These are phyloP conservation scores for Chloroceryle aenea DNA, from an alignment of 2,113 vertebrate species.

Conservation along the genomic window DNA sequence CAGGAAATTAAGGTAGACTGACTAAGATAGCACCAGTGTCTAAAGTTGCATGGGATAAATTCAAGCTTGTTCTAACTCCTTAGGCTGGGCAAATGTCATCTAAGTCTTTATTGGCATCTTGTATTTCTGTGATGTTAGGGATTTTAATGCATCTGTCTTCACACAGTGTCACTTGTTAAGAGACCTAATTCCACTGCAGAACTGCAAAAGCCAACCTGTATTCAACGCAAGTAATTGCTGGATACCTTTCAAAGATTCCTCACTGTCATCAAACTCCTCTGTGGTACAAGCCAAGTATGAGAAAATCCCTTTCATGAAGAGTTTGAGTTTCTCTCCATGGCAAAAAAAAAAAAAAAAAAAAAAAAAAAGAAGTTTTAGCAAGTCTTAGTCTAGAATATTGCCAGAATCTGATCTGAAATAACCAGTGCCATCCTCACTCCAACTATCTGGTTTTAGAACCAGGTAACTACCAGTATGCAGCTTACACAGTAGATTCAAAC, in stretches of 20 bases:
- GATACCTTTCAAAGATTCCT: not conserved
- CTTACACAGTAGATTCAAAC: not conserved
- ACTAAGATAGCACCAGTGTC: not conserved
- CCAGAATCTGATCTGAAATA: not conserved
- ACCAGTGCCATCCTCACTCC: not conserved
- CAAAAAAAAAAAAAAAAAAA: not conserved
- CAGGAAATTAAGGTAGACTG: not conserved
- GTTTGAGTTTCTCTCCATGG: not conserved
- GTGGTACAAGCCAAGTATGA: not conserved
- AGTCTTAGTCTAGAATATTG: not conserved
- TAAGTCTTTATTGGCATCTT: not conserved
- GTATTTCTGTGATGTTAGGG: not conserved
- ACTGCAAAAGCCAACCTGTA: not conserved
- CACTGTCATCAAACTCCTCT: not conserved
- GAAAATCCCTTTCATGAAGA: not conserved
- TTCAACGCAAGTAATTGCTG: not conserved
- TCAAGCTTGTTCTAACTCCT: not conserved
- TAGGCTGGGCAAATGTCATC: not conserved
- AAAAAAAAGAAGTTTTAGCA: not conserved
- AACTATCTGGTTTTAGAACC: not conserved
- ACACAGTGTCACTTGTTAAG: not conserved
- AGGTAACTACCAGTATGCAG: not conserved
- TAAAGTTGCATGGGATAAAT: not conserved
- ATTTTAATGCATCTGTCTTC: not conserved
- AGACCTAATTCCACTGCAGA: not conserved